Conservation (phyloP, 1,140 invertebrate species). For the Temnothorax curvispinosus region DNA sequence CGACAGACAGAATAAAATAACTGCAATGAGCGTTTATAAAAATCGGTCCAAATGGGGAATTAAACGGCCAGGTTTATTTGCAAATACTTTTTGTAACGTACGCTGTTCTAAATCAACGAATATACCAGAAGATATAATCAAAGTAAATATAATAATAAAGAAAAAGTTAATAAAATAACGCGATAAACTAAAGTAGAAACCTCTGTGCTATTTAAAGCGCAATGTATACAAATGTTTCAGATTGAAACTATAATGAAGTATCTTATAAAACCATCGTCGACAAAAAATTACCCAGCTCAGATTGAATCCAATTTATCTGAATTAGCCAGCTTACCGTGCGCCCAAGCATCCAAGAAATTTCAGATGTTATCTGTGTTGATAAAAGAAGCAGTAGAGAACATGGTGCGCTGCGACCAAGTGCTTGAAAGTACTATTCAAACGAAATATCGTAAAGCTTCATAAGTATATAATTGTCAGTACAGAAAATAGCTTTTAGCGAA, state of each 20-base stretch:
- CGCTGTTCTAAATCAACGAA: background rate
- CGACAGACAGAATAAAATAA: background rate
- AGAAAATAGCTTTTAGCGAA: background rate
- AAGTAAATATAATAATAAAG: background rate
- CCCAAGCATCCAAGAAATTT: background rate
- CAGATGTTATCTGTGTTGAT: conserved; percentile 27
- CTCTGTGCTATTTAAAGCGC: background rate
- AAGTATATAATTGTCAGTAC: background rate
- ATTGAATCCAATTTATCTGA: background rate
- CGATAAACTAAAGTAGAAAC: background rate
- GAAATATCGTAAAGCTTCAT: background rate
- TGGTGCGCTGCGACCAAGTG: background rate
- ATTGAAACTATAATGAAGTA: background rate
- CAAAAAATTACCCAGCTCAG: conserved; percentile 1
- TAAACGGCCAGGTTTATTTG: conserved; percentile 21
- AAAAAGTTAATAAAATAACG: background rate
- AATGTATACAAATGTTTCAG: conserved; percentile 1
- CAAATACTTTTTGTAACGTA: background rate
- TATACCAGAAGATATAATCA: background rate
- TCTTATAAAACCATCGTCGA: background rate
- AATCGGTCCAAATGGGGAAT: background rate
- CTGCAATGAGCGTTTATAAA: background rate
- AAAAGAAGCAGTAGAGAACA: conserved; percentile 24
- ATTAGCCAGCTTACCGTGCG: background rate
- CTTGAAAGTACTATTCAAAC: conserved; percentile 19